Conservation (phyloP, 1,140 invertebrate species). For the Aleiodes sp. region DNA sequence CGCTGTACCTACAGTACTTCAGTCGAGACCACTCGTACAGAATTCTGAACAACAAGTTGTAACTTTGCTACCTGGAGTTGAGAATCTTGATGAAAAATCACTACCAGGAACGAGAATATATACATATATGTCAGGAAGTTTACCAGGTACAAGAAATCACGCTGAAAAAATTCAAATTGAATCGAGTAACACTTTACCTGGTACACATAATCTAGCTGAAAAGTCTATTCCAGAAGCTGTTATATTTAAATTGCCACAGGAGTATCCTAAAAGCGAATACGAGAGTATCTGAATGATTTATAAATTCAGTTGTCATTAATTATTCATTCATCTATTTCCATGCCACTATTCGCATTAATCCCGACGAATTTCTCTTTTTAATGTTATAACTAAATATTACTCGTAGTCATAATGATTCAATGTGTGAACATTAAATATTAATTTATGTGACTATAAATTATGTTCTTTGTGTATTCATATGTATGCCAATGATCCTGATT, state of each 20-base stretch:
- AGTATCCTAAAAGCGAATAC: constrained; percentile 17
- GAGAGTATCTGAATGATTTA: constrained; percentile 12
- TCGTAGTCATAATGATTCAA: too few species aligned
- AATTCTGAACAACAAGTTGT: constrained; percentile 48
- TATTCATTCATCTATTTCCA: too few species aligned
- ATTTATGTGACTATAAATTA: too few species aligned
- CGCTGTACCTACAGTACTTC: constrained; percentile 26
- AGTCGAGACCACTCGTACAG: constrained; percentile 30
- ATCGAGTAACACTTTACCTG: constrained; percentile 26
- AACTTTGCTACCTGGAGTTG: constrained; percentile 39
- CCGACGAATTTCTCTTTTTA: too few species aligned
- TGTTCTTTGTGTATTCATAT: too few species aligned
- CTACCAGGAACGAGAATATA: constrained; percentile 46
- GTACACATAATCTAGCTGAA: constrained; percentile 43
- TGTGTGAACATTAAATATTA: too few species aligned
- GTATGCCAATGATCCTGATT: too few species aligned
- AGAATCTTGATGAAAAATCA: constrained; percentile 51
- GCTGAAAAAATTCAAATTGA: constrained; percentile 44
- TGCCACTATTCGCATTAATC: too few species aligned
- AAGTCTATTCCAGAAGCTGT: constrained; percentile 43
- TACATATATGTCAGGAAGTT: constrained; percentile 27
- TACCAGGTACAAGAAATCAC: constrained; percentile 41
- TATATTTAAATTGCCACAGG: constrained; percentile 22
- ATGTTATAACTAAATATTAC: too few species aligned
- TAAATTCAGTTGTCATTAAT: too few species aligned